Evolutionary conservation across 2,888 invertebrate genomes (phyloP).

Genomic region (Patella pellucida): DNA sequence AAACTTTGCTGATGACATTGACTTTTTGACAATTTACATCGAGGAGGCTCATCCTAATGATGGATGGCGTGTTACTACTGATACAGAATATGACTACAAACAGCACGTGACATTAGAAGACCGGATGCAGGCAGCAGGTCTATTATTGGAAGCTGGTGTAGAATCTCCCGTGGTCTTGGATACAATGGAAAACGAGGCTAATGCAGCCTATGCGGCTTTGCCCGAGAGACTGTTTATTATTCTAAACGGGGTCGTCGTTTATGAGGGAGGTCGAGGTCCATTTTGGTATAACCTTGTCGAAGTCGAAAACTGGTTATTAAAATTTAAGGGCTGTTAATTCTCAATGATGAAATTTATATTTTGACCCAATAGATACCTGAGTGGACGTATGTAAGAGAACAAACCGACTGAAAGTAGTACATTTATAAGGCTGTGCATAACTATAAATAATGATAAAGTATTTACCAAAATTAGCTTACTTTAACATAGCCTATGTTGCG

Average conservation of each 20-base stretch:
- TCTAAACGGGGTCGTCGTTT: slow-evolving; percentile 47
- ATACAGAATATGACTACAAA: slow-evolving; percentile 45
- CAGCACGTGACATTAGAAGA: slow-evolving; percentile 46
- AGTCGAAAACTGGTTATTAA: slow-evolving; percentile 22
- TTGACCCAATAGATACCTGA: too few species aligned
- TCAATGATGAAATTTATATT: too few species aligned
- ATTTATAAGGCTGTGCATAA: too few species aligned
- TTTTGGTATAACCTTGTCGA: slow-evolving; percentile 45
- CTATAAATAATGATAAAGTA: too few species aligned
- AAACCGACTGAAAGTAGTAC: too few species aligned
- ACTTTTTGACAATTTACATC: slow-evolving; percentile 62
- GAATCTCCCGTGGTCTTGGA: slow-evolving; percentile 50
- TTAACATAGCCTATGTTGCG: too few species aligned
- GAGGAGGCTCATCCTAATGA: slow-evolving; percentile 63
- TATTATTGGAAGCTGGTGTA: slow-evolving; percentile 29
- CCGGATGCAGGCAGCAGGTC: slow-evolving; percentile 47
- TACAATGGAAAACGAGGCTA: slow-evolving; percentile 48
- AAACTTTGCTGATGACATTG: slow-evolving; percentile 47
- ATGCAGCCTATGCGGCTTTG: slow-evolving; percentile 46
- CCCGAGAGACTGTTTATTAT: slow-evolving; percentile 58
- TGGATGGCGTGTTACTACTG: slow-evolving; percentile 55
- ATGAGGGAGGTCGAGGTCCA: slow-evolving; percentile 52
- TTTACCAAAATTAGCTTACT: too few species aligned
- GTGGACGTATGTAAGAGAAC: too few species aligned
- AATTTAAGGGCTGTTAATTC: too few species aligned